These are phyloP conservation scores for Hirtodrosophila confusa DNA, from an alignment of 2,888 invertebrate species.

Conservation along the genomic window DNA sequence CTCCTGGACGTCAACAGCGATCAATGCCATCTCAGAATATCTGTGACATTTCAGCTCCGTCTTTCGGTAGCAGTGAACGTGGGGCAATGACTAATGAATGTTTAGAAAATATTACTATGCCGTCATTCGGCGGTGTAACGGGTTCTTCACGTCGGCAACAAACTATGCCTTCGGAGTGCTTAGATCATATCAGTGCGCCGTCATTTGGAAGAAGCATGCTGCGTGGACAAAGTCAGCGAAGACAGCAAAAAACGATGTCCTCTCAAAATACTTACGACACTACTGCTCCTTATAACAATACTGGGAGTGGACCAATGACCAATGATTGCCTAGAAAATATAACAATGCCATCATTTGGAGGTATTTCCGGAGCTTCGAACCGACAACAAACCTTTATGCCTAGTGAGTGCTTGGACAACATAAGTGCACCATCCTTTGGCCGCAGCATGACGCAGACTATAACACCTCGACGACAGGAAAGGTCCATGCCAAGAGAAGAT, in stretches of 20 bases:
- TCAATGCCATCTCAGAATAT: constrained; percentile 12
- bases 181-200: constrained; percentile 7
- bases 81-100: too few relatives aligned
- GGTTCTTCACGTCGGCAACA: neutral
- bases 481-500: neutral
- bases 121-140: neutral
- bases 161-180: neutral
- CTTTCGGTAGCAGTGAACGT: neutral
- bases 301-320: too few relatives aligned
- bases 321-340: constrained; percentile 15
- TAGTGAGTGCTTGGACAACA: constrained; percentile 7
- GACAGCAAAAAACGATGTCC: neutral
- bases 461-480: neutral
- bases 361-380: neutral
- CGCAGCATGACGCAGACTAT: neutral
- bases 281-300: neutral
- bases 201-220: constrained; percentile 8
- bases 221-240: neutral
- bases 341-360: constrained; percentile 30
- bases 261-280: neutral
- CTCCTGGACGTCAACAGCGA: neutral
- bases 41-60: constrained; percentile 15
- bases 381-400: neutral
- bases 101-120: neutral
- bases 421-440: constrained; percentile 18